Percentiles rank a stretch among this genome's conserved stretches.
phyloP scores from a whole-genome alignment of 2,113 vertebrate genomes.

The Climacteris rufus region DNA sequence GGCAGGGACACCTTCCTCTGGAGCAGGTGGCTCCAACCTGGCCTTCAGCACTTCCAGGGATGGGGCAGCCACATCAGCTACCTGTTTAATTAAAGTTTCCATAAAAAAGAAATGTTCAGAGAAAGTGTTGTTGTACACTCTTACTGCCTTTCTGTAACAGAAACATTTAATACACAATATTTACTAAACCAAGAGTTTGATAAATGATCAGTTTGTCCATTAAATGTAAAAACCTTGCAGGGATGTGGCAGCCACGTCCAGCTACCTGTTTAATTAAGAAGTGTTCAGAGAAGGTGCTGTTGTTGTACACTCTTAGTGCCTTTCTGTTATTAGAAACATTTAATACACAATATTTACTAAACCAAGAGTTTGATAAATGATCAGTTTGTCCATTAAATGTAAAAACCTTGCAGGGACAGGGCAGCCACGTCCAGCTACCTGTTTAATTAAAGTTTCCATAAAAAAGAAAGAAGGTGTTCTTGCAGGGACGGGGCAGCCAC shows the following conservation, averaged over 20 bases:
- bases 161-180: rapidly evolving
- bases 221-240: not conserved
- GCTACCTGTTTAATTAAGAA: no score
- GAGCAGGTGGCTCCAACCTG: not conserved
- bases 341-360: rapidly evolving
- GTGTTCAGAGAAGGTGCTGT: not conserved
- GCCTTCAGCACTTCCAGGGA: not conserved
- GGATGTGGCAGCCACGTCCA: no score
- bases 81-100: not conserved
- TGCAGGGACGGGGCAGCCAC: no score
- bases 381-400: no score
- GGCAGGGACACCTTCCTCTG: not conserved
- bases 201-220: not conserved
- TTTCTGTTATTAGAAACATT: not conserved
- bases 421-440: no score
- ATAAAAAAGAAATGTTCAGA: not conserved
- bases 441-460: no score
- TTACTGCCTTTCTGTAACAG: not conserved
- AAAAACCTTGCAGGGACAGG: no score
- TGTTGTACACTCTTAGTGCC: not conserved
- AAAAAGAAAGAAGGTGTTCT: no score
- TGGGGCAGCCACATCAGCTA: not conserved
- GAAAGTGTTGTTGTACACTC: not conserved
- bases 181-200: not conserved
- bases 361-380: not conserved